These are phyloP conservation scores for Cliona cf. orientalis DNA, from an alignment of 37 sponge, comb jelly and placozoan species.

Conservation along the genomic window DNA sequence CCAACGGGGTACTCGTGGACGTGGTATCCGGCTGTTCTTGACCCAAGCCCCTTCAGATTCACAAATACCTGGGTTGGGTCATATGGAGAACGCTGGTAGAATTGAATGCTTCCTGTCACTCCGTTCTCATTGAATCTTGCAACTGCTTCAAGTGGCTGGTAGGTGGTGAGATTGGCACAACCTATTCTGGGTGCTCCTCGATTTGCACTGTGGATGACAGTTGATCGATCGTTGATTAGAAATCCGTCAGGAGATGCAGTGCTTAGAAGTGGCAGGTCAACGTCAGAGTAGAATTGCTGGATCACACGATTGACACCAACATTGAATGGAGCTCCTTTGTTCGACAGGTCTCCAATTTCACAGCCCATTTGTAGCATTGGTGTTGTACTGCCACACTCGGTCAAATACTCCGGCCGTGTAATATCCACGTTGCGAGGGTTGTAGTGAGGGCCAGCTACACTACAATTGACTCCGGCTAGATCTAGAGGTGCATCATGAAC, in stretches of 20 bases:
- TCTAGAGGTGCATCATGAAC: slow-evolving; percentile 46
- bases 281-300: slow-evolving; percentile 55
- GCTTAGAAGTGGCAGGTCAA: slow-evolving; percentile 31
- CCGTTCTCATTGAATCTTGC: slow-evolving; percentile 44
- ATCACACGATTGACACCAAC: slow-evolving; percentile 30
- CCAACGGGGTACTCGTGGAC: slow-evolving; percentile 59
- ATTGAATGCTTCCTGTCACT: slow-evolving; percentile 52
- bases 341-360: slow-evolving; percentile 75
- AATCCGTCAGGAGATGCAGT: slow-evolving; percentile 12
- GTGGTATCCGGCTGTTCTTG: slow-evolving; percentile 56
- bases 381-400: no score
- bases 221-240: slow-evolving; percentile 58
- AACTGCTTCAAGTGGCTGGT: slow-evolving; percentile 36
- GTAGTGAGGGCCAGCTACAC: slow-evolving; percentile 32
- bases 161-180: slow-evolving; percentile 55
- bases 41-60: slow-evolving; percentile 47
- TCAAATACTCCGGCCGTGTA: slow-evolving; percentile 17
- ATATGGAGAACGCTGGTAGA: slow-evolving; percentile 66
- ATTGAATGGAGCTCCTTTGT: slow-evolving; percentile 36
- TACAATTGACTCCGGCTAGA: slow-evolving; percentile 12
- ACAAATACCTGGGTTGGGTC: slow-evolving; percentile 51
- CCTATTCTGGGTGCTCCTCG: slow-evolving; percentile 25
- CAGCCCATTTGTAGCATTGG: slow-evolving; percentile 53
- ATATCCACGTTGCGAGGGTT: slow-evolving; percentile 29
- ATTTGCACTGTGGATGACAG: slow-evolving; percentile 65